Percentiles rank a stretch among this genome's conserved stretches.
Conservation (phyloP, 2,888 invertebrate genomes). For the Tyria jacobaeae region DNA sequence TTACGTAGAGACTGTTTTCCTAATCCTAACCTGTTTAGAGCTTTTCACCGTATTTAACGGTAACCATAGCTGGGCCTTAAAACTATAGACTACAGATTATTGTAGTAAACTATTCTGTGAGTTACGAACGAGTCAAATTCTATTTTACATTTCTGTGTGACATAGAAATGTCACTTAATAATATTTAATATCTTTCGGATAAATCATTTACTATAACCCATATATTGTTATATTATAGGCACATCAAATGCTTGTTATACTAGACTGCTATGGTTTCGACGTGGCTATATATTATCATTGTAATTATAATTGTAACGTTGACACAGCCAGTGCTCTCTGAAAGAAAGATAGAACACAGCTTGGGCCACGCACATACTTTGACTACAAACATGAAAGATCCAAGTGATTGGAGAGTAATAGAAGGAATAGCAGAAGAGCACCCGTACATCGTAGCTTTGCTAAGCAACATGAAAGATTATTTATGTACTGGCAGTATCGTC, state of each 20-base stretch:
- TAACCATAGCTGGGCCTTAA: neutral
- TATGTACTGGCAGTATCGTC: constrained; percentile 70
- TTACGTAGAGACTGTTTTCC: neutral
- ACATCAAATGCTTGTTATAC: constrained; percentile 43
- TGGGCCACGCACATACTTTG: constrained; percentile 5
- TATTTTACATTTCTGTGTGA: constrained; percentile 7
- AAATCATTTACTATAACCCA: neutral
- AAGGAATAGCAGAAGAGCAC: constrained; percentile 66
- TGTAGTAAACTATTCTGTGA: constrained; percentile 2
- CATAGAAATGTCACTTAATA: constrained; percentile 14
- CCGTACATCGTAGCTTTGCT: constrained; percentile 70
- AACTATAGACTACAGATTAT: neutral
- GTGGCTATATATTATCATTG: constrained; percentile 44
- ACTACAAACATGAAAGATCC: constrained; percentile 12
- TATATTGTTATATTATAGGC: constrained; percentile 17
- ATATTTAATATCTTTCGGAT: constrained; percentile 5
- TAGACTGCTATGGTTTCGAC: constrained; percentile 56
- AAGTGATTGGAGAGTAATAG: constrained; percentile 58
- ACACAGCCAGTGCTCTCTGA: constrained; percentile 12
- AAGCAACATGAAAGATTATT: constrained; percentile 53
- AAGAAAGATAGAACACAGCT: constrained; percentile 1
- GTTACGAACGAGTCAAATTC: neutral
- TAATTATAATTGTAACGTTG: constrained; percentile 35
- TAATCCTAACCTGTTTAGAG: neutral
- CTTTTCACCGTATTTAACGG: neutral